Percentiles rank a stretch among this genome's conserved stretches.
Conservation (phyloP, 1,140 invertebrate species). For the Drosophila rufa region DNA sequence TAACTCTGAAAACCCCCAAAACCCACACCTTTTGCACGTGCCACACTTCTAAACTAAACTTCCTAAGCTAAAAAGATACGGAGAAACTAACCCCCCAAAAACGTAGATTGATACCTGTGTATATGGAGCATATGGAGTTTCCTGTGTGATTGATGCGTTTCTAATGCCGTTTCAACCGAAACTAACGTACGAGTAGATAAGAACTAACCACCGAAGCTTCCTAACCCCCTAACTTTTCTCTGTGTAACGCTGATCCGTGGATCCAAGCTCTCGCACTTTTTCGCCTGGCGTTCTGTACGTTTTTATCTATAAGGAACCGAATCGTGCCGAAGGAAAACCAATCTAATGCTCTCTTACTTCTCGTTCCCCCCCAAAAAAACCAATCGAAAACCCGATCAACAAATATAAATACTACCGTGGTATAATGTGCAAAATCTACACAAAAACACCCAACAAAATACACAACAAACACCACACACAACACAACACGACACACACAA, state of each 20-base stretch:
- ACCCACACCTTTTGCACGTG: slow-evolving; percentile 36
- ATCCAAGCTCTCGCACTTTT: slow-evolving; percentile 43
- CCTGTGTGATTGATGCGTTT: slow-evolving; percentile 65
- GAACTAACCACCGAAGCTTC: slow-evolving; percentile 49
- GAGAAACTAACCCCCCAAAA: slow-evolving; percentile 36
- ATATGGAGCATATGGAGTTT: slow-evolving; percentile 10
- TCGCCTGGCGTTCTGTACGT: slow-evolving; percentile 42
- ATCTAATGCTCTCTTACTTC: slow-evolving; percentile 84
- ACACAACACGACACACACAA: slow-evolving; percentile 25
- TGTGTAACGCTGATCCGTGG: slow-evolving; percentile 25
- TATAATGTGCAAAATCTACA: slow-evolving; percentile 66
- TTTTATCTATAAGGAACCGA: slow-evolving; percentile 61
- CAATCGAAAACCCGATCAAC: slow-evolving; percentile 44
- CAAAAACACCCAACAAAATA: slow-evolving; percentile 33
- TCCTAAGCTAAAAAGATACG: not conserved
- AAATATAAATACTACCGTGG: slow-evolving; percentile 46
- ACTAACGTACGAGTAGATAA: slow-evolving; percentile 34
- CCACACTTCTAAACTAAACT: slow-evolving; percentile 25
- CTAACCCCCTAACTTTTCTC: slow-evolving; percentile 18
- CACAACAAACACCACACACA: slow-evolving; percentile 41
- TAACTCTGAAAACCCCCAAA: slow-evolving; percentile 8
- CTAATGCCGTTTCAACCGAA: slow-evolving; percentile 43
- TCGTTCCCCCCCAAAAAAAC: slow-evolving; percentile 60
- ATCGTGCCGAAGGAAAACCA: slow-evolving; percentile 64
- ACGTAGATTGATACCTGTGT: slow-evolving; percentile 26